A percentile compares a stretch with the other conserved stretches of the same genome.
Evolutionary conservation across 2,797 vertebrate genomes (phyloP).

Genomic region (Florisuga fusca): DNA sequence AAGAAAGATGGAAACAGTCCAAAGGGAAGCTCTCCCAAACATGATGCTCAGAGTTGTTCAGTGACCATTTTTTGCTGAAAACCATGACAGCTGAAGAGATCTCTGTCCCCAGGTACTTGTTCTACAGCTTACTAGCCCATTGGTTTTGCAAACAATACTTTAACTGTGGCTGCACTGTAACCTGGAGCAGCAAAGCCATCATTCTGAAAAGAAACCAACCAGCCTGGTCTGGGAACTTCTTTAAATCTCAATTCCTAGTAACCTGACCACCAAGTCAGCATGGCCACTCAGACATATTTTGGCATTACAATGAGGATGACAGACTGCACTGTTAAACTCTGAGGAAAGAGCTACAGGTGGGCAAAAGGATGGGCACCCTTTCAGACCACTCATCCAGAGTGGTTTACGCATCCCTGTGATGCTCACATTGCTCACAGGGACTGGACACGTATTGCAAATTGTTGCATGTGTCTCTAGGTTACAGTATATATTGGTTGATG

Average conservation of each 20-base stretch:
- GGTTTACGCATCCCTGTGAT: rapidly evolving
- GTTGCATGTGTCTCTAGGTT: neutral
- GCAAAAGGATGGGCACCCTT: neutral
- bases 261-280: neutral
- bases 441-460: neutral
- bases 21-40: conserved; percentile 23
- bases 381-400: neutral
- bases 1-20: conserved; percentile 19
- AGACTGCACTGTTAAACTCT: neutral
- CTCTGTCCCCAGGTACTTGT: neutral
- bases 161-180: neutral
- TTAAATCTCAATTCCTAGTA: neutral
- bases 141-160: neutral
- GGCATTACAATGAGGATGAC: neutral
- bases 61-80: neutral
- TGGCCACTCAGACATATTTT: neutral
- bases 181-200: neutral
- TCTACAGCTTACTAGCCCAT: neutral
- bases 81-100: neutral
- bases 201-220: neutral
- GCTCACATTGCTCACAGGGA: too few species aligned
- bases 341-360: neutral
- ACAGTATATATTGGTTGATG: neutral
- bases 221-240: neutral
- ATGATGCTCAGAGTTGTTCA: neutral